Base-by-base conservation (phyloP, 2,113 vertebrate genomes). In the Phyllostomus hastatus region DNA sequence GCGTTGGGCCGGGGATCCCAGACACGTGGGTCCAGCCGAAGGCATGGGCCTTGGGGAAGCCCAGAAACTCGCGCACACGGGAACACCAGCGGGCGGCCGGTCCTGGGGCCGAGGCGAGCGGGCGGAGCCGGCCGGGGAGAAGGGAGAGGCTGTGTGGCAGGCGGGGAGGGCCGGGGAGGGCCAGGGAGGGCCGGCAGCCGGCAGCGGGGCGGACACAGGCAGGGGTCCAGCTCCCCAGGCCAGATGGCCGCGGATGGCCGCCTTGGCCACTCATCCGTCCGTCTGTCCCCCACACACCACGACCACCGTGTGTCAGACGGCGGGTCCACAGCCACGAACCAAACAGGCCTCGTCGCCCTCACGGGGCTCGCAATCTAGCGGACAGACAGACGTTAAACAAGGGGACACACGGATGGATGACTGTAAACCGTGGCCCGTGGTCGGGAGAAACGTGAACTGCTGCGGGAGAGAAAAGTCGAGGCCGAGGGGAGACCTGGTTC, bases 171-270 rank as follows among this genome's bases (percentile, higher is more conserved):
- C 22, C 4, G 3, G 14, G 52, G 14, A 14, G 31, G 26, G 31
- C 22, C 4, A 3, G 14, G 52, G 14, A 14, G 2, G 3, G 69
- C 5, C 10, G 26, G 24, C 70, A 22, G 19, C 0, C 2, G 10
- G 5, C 26, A 28, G 69, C 35, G 1, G 26, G 26, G 22, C 22
- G 70, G 59, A 57, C 59, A 33, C 28, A 41, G 19, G 19, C 14
- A 14, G 17, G 72, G 15, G 33, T 19, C 67, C n/a, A 28, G 79
- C 59, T 91, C 35, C 24, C 3, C 22, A 73, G 11, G 22, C 7
- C 31, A 11, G 64, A 2, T 41, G 54, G 48, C 24, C 15, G 78
- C 52, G 28, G 20, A 10, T 15, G 43, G 41, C 66, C 52, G 11
- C 59, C 31, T 46, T 9, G 26, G 16, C 66, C 10, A 7, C 20